Base-by-base conservation (phyloP, 2,113 vertebrate species). In the Larimichthys crocea region DNA sequence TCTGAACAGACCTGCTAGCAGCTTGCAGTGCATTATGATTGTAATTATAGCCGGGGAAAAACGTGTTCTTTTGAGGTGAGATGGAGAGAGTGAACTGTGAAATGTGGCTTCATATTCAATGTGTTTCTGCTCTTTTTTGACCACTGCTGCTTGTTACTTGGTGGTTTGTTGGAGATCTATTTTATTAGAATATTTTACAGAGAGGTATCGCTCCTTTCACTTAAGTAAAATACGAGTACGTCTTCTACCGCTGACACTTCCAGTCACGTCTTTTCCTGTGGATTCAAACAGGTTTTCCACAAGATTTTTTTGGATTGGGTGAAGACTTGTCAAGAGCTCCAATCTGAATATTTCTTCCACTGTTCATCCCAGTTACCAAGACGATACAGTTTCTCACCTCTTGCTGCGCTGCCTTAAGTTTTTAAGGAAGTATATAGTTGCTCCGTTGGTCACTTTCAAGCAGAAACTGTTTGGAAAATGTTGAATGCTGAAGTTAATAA, bases 121-220 rank as follows among this genome's bases (percentile, higher is more conserved):
- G 11, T 59, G 19, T 53, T n/a, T 35, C 35, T 40, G 61, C 31
- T 42, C 35, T 42, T n/a, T 44, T 44, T 22, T 46, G 40, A 24
- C 62, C 42, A 3, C 56, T 63, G 59, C 48, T 71, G 76, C 59
- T 79, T 3, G 16, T 52, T 69, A 61, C 46, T 10, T 65, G 50
- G 52, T 31, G 40, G 6, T 4, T 5, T 15, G 44, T 46, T 46
- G 14, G 11, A 14, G 44, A 14, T 46, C 1, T 46, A 3, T 46
- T 44, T 3, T 44, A 44, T 10, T 44, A 12, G 42, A 12, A 44
- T 44, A 10, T 11, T 46, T 40, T 40, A 40, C 7, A 40, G 35
- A 40, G 35, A 1, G 7, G 35, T 40, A 40, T 40, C 9, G 7
- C 35, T 40, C 8, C 7, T 40, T 40, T 40, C 35, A 9, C 35